phyloP scores from a whole-genome alignment of 2,113 vertebrate genomes.

The Misgurnus anguillicaudatus region DNA sequence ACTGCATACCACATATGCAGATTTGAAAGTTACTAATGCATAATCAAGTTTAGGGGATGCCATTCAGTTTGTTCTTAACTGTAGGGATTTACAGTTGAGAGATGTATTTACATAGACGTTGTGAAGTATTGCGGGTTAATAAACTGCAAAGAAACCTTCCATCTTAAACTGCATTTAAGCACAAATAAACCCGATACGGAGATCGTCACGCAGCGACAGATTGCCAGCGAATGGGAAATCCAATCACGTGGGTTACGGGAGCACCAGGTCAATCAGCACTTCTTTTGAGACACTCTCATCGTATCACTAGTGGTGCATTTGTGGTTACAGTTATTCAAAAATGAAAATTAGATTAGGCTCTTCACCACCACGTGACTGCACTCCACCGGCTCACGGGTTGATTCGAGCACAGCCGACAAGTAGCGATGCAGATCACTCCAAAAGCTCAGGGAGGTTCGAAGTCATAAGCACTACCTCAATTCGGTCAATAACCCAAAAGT shows the following conservation, averaged over 20 bases:
- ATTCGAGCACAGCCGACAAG: conserved; percentile 33
- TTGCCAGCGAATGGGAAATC: background rate
- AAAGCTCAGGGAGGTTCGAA: conserved; percentile 36
- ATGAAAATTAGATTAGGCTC: conserved; percentile 48
- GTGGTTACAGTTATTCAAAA: conserved; percentile 34
- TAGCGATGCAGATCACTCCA: conserved; percentile 33
- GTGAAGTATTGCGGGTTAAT: background rate
- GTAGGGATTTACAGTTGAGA: conserved; percentile 59
- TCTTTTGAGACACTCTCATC: conserved; percentile 22
- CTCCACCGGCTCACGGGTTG: conserved; percentile 36
- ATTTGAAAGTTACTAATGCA: conserved; percentile 70
- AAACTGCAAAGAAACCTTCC: conserved; percentile 2
- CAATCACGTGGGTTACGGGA: conserved; percentile 31
- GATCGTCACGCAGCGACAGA: conserved; percentile 10
- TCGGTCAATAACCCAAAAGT: conserved; percentile 36
- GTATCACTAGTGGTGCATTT: conserved; percentile 34
- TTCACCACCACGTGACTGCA: conserved; percentile 42
- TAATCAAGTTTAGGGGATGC: conserved; percentile 66
- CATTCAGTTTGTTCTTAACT: conserved; percentile 61
- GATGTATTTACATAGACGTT: conserved; percentile 59
- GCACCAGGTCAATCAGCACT: conserved; percentile 36
- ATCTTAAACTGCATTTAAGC: background rate
- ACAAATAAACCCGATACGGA: conserved; percentile 10
- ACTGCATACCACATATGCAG: conserved; percentile 73
- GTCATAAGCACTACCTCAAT: conserved; percentile 39